Conservation (phyloP, 1,140 invertebrate species). For the Plutomurus gul region DNA sequence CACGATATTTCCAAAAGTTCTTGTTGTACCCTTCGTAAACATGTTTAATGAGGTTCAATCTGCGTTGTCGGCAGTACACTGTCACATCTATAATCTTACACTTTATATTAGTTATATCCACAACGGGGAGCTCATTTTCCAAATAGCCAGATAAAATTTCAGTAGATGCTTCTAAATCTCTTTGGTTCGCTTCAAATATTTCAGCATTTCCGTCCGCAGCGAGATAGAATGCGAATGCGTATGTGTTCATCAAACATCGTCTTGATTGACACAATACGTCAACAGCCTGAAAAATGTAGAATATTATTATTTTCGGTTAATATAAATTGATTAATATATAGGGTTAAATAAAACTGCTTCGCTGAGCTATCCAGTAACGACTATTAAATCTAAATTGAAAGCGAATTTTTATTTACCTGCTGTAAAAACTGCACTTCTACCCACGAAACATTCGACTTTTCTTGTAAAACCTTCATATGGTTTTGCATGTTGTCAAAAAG, state of each 20-base stretch:
- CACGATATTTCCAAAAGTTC: constrained; percentile 93
- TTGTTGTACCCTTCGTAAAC: constrained; percentile 98
- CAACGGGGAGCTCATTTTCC: constrained; percentile 4
- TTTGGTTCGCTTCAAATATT: constrained; percentile 77
- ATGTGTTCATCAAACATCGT: constrained; percentile 74
- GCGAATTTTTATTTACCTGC: constrained; percentile 57
- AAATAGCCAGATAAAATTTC: constrained; percentile 37
- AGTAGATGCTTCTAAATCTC: constrained; percentile 71
- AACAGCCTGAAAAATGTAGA: constrained; percentile 59
- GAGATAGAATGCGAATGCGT: constrained; percentile 75
- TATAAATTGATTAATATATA: no score
- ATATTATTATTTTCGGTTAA: background rate
- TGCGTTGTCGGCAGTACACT: constrained; percentile 91
- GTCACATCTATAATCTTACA: background rate
- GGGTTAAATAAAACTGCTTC: background rate
- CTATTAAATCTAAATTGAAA: background rate
- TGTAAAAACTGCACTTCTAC: constrained; percentile 70
- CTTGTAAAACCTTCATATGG: constrained; percentile 70
- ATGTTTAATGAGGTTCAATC: constrained; percentile 91
- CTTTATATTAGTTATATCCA: background rate
- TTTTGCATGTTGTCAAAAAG: constrained; percentile 61
- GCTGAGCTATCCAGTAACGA: background rate
- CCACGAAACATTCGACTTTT: constrained; percentile 67
- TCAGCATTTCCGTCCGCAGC: constrained; percentile 71
- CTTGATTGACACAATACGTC: constrained; percentile 71